Evolutionary conservation across 2,797 vertebrate genomes (phyloP).

Genomic region (Sebastes matsubarae): DNA sequence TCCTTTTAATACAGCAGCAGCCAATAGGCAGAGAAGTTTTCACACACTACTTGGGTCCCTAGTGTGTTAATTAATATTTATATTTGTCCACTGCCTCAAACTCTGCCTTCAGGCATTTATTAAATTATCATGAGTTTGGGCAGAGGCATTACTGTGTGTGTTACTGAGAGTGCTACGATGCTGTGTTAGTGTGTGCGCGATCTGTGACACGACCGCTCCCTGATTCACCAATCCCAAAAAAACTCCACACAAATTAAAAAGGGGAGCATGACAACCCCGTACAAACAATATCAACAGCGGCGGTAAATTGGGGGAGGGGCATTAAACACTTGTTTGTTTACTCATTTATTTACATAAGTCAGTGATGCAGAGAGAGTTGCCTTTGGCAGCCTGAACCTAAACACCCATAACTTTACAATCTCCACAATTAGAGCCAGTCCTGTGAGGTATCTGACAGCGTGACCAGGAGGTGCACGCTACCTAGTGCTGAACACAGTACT

Average conservation of each 20-base stretch:
- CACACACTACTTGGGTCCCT: conserved; percentile 77
- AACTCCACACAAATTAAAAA: conserved; percentile 44
- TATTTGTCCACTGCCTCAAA: conserved; percentile 87
- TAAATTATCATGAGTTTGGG: conserved; percentile 85
- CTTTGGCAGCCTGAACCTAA: conserved; percentile 66
- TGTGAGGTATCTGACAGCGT: conserved; percentile 80
- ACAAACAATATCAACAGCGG: conserved; percentile 53
- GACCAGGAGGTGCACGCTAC: conserved; percentile 73
- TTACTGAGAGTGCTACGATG: conserved; percentile 44
- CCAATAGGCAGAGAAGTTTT: conserved; percentile 77
- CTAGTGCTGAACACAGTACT: conserved; percentile 68
- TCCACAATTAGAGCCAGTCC: conserved; percentile 79
- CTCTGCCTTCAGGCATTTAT: conserved; percentile 85
- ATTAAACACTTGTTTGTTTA: conserved; percentile 70
- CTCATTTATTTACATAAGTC: conserved; percentile 73
- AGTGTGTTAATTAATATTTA: conserved; percentile 88
- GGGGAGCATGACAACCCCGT: conserved; percentile 22
- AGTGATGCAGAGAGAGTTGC: conserved; percentile 70
- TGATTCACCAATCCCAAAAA: conserved; percentile 59
- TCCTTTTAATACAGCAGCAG: conserved; percentile 74
- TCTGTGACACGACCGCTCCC: conserved; percentile 49
- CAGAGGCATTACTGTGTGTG: conserved; percentile 67
- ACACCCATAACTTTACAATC: conserved; percentile 80
- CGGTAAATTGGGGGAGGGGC: conserved; percentile 38
- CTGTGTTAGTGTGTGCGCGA: conserved; percentile 32